Base-by-base conservation (phyloP, 2,797 vertebrate species). In the Hapalemur alaotrensis region DNA sequence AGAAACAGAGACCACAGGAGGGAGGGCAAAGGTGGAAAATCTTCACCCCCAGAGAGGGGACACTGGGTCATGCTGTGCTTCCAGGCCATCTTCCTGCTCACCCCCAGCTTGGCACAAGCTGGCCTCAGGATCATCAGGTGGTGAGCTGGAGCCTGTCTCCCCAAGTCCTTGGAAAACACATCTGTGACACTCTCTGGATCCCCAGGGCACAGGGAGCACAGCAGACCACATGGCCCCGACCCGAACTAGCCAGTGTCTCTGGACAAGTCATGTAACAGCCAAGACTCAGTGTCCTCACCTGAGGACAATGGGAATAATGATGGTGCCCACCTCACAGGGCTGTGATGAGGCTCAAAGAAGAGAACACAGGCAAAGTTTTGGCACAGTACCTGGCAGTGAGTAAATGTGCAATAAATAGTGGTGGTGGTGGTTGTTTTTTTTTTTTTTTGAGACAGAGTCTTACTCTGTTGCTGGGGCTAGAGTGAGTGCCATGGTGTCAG, bases 121-220 rank as follows among this genome's bases (percentile, higher is more conserved):
- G 9, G 28, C 69, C 41, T 83, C 0, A 0, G 89, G 67, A 93
- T 84, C 82, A 7, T 43, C 38, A 20, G 7, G 25, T 0, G 14
- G 54, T 92, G 54, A 95, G 61, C 76, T 65, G 84, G 88, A 82
- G 81, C 78, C 80, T 82, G 22, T 48, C 63, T 78, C 84, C 54
- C 67, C 46, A 18, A n/a, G 38, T 88, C 41, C 84, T 93, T 85
- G 85, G 81, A 91, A 95, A 97, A 73, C 28, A 78, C 54, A 85
- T 38, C 32, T 6, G n/a, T 88, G 90, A 90, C 15, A 15, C 18
- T 50, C 32, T 61, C 57, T 30, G 48, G 87, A 54, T 38, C 22
- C 54, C 7, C 1, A 20, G 52, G 54, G 43, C 50, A 2, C 30
- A 41, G 75, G 46, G 48, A 54, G 23, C 50, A 12, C 15, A 11